These are phyloP conservation scores for Diabrotica undecimpunctata DNA, from an alignment of 1,140 invertebrate species.

Conservation along the genomic window DNA sequence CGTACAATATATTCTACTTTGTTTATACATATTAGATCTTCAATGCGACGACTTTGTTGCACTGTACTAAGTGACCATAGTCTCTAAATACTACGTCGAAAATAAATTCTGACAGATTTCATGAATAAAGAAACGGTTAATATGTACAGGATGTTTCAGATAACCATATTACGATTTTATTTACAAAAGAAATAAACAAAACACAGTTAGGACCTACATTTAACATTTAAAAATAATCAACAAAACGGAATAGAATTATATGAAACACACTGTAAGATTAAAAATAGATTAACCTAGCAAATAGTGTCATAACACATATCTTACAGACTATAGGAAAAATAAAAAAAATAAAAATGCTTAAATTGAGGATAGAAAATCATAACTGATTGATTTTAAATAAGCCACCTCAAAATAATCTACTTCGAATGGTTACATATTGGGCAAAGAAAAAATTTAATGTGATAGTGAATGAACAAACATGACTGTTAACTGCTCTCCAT, in stretches of 20 bases:
- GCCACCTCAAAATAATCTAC: slow-evolving; percentile 9
- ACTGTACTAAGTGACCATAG: not conserved
- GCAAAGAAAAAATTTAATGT: slow-evolving; percentile 4
- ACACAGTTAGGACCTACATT: slow-evolving; percentile 8
- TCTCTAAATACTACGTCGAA: not conserved
- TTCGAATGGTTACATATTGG: slow-evolving; percentile 1
- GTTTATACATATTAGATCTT: no score
- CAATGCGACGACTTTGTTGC: no score
- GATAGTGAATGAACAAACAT: no score
- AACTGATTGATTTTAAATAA: slow-evolving; percentile 4
- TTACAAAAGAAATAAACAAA: slow-evolving; percentile 21
- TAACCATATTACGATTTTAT: slow-evolving; percentile 24
- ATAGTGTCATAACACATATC: slow-evolving; percentile 9
- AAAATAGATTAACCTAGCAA: slow-evolving; percentile 10
- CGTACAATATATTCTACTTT: no score
- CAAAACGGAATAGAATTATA: slow-evolving; percentile 21
- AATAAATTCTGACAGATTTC: not conserved
- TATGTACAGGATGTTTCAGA: slow-evolving; percentile 25
- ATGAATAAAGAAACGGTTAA: slow-evolving; percentile 5
- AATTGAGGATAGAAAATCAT: not conserved
- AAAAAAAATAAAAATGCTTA: slow-evolving; percentile 15
- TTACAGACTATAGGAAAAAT: slow-evolving; percentile 9
- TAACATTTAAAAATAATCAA: slow-evolving; percentile 16
- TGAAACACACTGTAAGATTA: slow-evolving; percentile 23
- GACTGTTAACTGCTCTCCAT: no score